Evolutionary conservation across 2,888 invertebrate species (phyloP), one percentile per base, ranked within the genome.

Genomic region (Thyatira batis): DNA sequence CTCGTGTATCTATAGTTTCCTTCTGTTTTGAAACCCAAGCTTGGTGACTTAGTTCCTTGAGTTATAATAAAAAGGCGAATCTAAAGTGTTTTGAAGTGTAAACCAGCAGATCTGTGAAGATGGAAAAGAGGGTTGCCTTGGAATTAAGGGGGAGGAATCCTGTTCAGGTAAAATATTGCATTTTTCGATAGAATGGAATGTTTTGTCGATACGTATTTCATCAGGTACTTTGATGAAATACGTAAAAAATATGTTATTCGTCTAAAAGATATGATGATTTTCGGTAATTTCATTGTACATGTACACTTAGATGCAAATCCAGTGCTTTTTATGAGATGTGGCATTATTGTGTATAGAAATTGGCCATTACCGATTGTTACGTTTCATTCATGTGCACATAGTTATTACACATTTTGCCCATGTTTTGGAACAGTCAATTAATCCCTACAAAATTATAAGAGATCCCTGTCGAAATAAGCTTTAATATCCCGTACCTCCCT

Each of bases 121-220:
- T 98, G 98, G 98, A 98, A 93, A 98, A 98, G 90, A 95, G 98
- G 92, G 96, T 99, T 94, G 96, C 96, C 84, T 93, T 98, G 86
- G 99, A 99, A 93, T 96, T 97, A 93, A 94, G 98, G 84, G 98
- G 98, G 89, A 95, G 96, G 87, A 95, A 95, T 87, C 96, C 98
- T 76, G 95, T 95, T 85, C 96, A 98, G 94, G 98, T 98, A 94
- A 95, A 95, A 83, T 53, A 72, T 79, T 78, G 79, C 67, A 73
- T 78, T 82, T 85, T 84, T 83, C 80, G 69, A 77, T 85, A 59
- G 83, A 84, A 81, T 83, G 87, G 85, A 89, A 89, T 92, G 92
- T 92, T 92, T 92, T 89, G 89, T 92, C 92, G 89, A 92, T 91
- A 92, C 87, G 86, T 90, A 92, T 90, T 90, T 89, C 80, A 76